A percentile compares a stretch with the other conserved stretches of the same genome.
Conservation (phyloP, 2,113 vertebrate genomes). For the Xenopus borealis region DNA sequence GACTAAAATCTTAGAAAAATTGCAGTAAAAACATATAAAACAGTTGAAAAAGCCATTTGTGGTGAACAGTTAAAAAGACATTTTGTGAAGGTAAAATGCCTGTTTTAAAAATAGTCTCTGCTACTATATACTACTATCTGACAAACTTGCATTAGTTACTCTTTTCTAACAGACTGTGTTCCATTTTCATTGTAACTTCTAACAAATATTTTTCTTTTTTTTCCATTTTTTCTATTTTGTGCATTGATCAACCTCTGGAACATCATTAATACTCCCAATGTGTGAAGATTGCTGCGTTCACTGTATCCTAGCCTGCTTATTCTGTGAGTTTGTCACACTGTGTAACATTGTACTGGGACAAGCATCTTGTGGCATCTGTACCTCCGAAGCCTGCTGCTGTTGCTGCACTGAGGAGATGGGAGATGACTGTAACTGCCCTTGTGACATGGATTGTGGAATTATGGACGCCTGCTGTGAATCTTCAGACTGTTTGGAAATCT, state of each 20-base stretch:
- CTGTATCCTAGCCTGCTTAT: slow-evolving; percentile 97
- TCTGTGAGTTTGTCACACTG: slow-evolving; percentile 94
- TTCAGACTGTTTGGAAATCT: slow-evolving; percentile 97
- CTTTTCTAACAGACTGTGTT: too few relatives aligned
- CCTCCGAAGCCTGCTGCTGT: slow-evolving; percentile 84
- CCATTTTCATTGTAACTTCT: too few relatives aligned
- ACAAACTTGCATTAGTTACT: too few relatives aligned
- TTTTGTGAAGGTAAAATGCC: too few relatives aligned
- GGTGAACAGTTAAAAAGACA: too few relatives aligned
- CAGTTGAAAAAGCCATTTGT: too few relatives aligned
- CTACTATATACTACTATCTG: too few relatives aligned
- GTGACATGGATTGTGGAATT: slow-evolving; percentile 93
- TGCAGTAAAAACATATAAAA: too few relatives aligned
- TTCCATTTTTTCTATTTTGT: neutral
- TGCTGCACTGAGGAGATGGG: slow-evolving; percentile 89
- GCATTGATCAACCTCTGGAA: slow-evolving; percentile 6
- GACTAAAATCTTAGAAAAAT: too few relatives aligned
- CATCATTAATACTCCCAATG: slow-evolving; percentile 3
- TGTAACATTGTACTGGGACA: slow-evolving; percentile 93
- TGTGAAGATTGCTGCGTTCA: slow-evolving; percentile 92
- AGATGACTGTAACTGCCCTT: slow-evolving; percentile 76
- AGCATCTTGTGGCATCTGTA: slow-evolving; percentile 86
- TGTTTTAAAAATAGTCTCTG: too few relatives aligned
- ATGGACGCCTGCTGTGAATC: slow-evolving; percentile 98
- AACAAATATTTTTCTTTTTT: neutral